Conservation (phyloP, 1,140 invertebrate genomes). For the Drosophila orena region DNA sequence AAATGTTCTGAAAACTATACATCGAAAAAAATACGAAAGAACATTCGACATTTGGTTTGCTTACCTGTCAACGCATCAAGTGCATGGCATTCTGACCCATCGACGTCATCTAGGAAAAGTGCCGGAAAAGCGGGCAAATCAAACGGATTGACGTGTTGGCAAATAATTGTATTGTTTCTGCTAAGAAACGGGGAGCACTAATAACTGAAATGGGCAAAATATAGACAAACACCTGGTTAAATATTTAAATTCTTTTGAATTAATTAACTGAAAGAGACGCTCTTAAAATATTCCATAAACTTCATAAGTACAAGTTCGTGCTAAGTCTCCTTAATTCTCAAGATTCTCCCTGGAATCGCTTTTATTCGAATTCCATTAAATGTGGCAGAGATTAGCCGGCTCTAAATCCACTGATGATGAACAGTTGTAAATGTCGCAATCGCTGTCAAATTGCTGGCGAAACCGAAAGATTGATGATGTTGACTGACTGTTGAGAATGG, state of each 20-base stretch:
- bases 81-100: conserved; percentile 11
- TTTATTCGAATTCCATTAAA: not conserved
- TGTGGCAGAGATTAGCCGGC: conserved; percentile 34
- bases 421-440: conserved; percentile 80
- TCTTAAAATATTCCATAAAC: too few relatives aligned
- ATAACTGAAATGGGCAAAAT: not conserved
- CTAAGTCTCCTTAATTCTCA: not conserved
- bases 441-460: conserved; percentile 70
- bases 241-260: too few relatives aligned
- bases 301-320: not conserved
- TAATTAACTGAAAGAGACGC: too few relatives aligned
- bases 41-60: not conserved
- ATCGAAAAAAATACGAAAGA: not conserved
- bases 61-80: conserved; percentile 22
- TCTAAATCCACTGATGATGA: conserved; percentile 41
- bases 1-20: conserved; percentile 16
- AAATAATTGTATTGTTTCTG: not conserved
- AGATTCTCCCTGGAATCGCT: conserved; percentile 21
- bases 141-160: not conserved
- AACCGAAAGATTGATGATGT: conserved; percentile 67
- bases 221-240: not conserved
- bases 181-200: too few relatives aligned
- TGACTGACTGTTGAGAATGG: conserved; percentile 18
- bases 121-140: not conserved
- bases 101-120: conserved; percentile 2